Evolutionary conservation across 2,113 vertebrate genomes (phyloP), one percentile per base, ranked within the genome.

Genomic region (Pao palembangensis): DNA sequence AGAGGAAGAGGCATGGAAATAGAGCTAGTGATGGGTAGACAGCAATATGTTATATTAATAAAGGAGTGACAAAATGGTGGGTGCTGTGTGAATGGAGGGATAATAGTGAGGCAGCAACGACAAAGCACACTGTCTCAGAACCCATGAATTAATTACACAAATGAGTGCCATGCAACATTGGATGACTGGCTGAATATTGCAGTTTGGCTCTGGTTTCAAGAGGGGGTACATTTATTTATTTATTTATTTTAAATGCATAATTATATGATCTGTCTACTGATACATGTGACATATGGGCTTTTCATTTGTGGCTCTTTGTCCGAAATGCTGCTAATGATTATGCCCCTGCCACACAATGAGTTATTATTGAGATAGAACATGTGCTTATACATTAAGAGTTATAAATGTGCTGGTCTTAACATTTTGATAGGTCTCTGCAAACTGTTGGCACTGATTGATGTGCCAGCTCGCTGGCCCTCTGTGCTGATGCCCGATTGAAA

Each of bases 391-490:
- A 76, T 76, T 83, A 84, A 75, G 84, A 63, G 76, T 86, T 88
- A 83, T 86, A 84, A 90, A 91, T 84, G 79, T 80, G 82, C 72
- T 64, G 23, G 68, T 67, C 54, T 53, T 88, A 86, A 88, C 80
- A 66, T 85, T 85, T 89, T 90, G 89, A 90, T 87, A 85, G 77
- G 84, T 73, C 81, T 78, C 71, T 19, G 81, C 78, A 85, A 89
- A 88, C 85, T 85, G 84, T 85, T 87, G 81, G 64, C 70, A 71
- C 74, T 90, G 86, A 91, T 90, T 88, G 87, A 90, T 91, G 86
- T 70, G 63, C 78, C 75, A 58, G 58, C 58, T 52, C 25, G 34
- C 66, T 75, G 34, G 34, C 58, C 60, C 76, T n/a, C 18, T 64
- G 75, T 41, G 52, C 76, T 55, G 75, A 18, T 52, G 34, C 69